These are phyloP conservation scores for Cataglyphis livida DNA, from an alignment of 2,888 invertebrate species.

Conservation along the genomic window DNA sequence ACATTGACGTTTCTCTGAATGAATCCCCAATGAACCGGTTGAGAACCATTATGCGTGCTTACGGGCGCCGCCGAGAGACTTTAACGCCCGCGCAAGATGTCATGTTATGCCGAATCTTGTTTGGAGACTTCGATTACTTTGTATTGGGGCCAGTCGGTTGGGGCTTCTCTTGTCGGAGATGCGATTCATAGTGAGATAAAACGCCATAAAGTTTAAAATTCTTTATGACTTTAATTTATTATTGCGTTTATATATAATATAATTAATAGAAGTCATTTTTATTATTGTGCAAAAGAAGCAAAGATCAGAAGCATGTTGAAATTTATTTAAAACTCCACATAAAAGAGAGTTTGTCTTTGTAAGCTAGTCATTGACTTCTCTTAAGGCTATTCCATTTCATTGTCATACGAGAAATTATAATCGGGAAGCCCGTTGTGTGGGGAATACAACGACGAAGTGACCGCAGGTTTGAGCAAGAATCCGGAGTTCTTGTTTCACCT, in stretches of 20 bases:
- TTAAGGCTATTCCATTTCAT: constrained; percentile 14
- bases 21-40: constrained; percentile 78
- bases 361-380: neutral
- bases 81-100: constrained; percentile 55
- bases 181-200: neutral
- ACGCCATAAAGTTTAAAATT: neutral
- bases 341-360: constrained; percentile 1
- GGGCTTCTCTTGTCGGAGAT: neutral
- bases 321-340: neutral
- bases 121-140: constrained; percentile 37
- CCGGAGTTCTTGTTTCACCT: constrained; percentile 11
- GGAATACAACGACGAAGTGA: constrained; percentile 7
- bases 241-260: neutral
- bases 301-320: neutral
- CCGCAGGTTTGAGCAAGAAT: constrained; percentile 5
- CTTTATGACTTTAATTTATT: neutral
- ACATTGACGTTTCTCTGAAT: constrained; percentile 75
- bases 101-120: constrained; percentile 36
- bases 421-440: constrained; percentile 16
- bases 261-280: neutral
- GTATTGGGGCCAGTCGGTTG: neutral
- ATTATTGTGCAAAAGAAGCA: neutral
- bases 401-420: constrained; percentile 20
- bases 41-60: constrained; percentile 75
- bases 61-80: constrained; percentile 69